phyloP scores from a whole-genome alignment of 1,140 invertebrate species.

The Rhynchophorus ferrugineus region DNA sequence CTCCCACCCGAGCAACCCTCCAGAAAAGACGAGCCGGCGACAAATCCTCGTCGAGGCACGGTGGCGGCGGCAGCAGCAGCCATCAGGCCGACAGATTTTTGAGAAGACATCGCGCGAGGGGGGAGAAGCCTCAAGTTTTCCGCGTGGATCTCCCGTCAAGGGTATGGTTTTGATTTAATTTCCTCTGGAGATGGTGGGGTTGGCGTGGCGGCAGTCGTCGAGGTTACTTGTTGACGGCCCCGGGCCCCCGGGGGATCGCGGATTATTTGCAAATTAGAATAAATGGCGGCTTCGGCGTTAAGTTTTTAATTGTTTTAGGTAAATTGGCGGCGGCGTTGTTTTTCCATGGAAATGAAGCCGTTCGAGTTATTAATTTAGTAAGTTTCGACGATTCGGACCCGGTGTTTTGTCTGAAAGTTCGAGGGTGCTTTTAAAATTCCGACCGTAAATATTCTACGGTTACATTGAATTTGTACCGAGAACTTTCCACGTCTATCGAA shows the following conservation, averaged over 20 bases:
- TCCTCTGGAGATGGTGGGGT: constrained; percentile 3
- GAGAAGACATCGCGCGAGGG: neutral
- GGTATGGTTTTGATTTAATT: constrained; percentile 15
- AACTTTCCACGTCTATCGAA: too few relatives aligned
- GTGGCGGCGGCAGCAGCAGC: constrained; percentile 1
- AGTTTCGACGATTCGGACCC: too few relatives aligned
- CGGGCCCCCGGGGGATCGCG: neutral
- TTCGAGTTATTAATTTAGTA: too few relatives aligned
- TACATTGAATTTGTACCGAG: too few relatives aligned
- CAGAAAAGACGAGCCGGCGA: neutral
- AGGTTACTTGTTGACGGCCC: neutral
- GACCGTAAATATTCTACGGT: too few relatives aligned
- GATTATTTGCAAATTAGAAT: neutral
- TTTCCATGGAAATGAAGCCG: too few relatives aligned
- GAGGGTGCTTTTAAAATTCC: too few relatives aligned
- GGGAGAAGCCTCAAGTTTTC: constrained; percentile 12
- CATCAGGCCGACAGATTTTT: constrained; percentile 15
- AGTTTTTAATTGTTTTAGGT: constrained; percentile 8
- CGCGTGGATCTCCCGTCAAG: constrained; percentile 12
- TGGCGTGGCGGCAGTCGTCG: neutral
- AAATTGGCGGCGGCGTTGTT: constrained; percentile 3
- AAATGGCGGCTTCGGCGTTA: neutral
- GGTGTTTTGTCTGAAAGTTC: too few relatives aligned
- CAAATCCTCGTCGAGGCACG: too few relatives aligned
- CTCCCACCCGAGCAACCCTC: neutral